These are phyloP conservation scores for Drosophila bocqueti DNA, from an alignment of 1,140 invertebrate species.

Conservation along the genomic window DNA sequence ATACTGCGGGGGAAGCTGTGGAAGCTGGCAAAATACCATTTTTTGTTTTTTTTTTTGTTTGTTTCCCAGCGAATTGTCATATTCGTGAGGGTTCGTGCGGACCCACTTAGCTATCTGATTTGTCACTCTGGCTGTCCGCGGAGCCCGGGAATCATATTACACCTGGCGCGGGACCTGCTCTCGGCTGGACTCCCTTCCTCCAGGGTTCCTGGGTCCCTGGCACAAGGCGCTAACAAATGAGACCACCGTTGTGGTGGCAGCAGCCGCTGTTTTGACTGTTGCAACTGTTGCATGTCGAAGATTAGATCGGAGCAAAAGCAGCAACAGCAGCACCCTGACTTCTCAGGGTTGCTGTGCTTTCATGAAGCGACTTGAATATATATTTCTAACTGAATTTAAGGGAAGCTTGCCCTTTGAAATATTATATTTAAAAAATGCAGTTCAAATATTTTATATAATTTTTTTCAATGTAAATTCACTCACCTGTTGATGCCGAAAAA, in stretches of 20 bases:
- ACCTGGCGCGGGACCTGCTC: slow-evolving; percentile 44
- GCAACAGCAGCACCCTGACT: not conserved
- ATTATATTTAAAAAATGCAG: too few relatives aligned
- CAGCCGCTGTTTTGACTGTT: slow-evolving; percentile 21
- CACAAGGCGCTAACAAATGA: slow-evolving; percentile 60
- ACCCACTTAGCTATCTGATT: slow-evolving; percentile 72
- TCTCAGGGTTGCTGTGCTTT: not conserved
- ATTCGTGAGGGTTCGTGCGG: slow-evolving; percentile 50
- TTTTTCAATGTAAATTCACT: too few relatives aligned
- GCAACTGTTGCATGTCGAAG: slow-evolving; percentile 60
- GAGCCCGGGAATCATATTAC: slow-evolving; percentile 57
- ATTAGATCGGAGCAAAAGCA: slow-evolving; percentile 48
- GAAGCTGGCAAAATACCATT: not conserved
- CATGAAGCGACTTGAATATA: too few relatives aligned
- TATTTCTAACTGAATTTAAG: not conserved
- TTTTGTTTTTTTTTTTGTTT: not conserved
- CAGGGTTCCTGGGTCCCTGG: not conserved
- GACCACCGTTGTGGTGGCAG: slow-evolving; percentile 57
- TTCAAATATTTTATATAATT: too few relatives aligned
- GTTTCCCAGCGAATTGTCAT: slow-evolving; percentile 53
- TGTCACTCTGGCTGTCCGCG: slow-evolving; percentile 53
- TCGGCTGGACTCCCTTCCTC: not conserved
- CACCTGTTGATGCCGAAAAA: too few relatives aligned
- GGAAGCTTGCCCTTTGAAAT: too few relatives aligned
- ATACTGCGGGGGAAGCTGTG: not conserved